phyloP scores from a whole-genome alignment of 2,113 vertebrate species.

The Donacobius atricapilla region DNA sequence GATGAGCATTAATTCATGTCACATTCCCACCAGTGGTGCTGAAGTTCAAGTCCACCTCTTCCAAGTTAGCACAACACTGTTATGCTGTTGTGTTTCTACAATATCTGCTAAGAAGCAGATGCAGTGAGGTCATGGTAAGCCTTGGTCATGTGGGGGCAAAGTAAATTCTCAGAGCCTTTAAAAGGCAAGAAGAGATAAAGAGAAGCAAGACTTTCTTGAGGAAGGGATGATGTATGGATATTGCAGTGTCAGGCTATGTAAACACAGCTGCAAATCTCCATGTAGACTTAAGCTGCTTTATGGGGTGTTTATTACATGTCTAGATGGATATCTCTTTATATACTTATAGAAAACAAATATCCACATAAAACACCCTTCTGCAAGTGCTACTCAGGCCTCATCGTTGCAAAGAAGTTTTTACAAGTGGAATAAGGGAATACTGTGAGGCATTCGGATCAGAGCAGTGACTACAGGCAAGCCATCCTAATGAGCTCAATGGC shows the following conservation, averaged over 20 bases:
- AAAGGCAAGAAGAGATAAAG: slow-evolving; percentile 40
- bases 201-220: neutral
- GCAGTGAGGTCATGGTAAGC: neutral
- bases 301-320: slow-evolving; percentile 46
- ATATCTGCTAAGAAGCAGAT: neutral
- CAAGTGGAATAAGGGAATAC: neutral
- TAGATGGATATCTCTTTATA: slow-evolving; percentile 54
- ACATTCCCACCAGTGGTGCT: neutral
- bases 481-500: neutral
- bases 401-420: neutral
- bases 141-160: neutral
- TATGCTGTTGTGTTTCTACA: neutral
- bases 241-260: neutral
- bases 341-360: slow-evolving; percentile 40
- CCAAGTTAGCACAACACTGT: neutral
- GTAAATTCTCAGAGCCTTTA: neutral
- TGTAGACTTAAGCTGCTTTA: slow-evolving; percentile 41
- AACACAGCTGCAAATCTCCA: slow-evolving; percentile 57
- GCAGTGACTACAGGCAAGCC: neutral
- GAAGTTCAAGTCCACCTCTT: slow-evolving; percentile 3
- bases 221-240: neutral
- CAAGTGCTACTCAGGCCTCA: neutral
- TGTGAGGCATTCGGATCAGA: neutral
- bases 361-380: slow-evolving; percentile 16
- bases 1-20: neutral